Percentiles rank a stretch among this genome's conserved stretches.
Conservation (phyloP, 2,113 vertebrate species). For the Phainopepla nitens region DNA sequence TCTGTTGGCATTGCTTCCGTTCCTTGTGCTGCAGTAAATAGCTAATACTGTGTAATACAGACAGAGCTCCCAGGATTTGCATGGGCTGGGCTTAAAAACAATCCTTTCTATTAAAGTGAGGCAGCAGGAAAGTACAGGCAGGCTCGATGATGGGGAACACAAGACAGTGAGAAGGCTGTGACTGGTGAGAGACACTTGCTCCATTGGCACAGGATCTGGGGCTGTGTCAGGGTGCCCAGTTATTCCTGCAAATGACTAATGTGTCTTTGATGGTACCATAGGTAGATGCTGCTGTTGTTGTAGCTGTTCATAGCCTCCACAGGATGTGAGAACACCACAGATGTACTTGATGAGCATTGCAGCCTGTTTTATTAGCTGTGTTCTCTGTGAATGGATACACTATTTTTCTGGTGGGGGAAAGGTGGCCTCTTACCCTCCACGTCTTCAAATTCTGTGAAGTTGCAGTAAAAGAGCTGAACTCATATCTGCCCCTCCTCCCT, state of each 20-base stretch:
- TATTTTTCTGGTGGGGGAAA: not conserved
- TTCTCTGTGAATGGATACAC: not conserved
- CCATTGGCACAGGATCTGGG: fast-evolving
- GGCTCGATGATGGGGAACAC: fast-evolving
- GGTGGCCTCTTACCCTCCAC: not conserved
- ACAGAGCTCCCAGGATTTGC: not conserved
- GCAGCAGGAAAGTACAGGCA: fast-evolving
- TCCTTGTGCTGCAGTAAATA: not conserved
- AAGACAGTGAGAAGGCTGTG: not conserved
- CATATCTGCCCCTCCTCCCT: constrained; percentile 32
- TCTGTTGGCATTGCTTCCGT: not conserved
- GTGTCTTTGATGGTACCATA: fast-evolving
- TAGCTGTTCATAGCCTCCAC: not conserved
- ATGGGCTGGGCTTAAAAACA: not conserved
- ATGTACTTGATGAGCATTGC: not conserved
- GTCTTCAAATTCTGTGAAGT: not conserved
- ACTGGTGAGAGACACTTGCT: not conserved
- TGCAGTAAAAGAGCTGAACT: constrained; percentile 14
- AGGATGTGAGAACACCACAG: not conserved
- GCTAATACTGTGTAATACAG: not conserved
- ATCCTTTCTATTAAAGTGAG: not conserved
- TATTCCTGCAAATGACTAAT: not conserved
- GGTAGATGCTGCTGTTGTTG: not conserved
- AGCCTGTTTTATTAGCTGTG: not conserved
- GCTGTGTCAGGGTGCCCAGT: not conserved